phyloP scores from a whole-genome alignment of 2,113 vertebrate species.

The Lepus timidus region DNA sequence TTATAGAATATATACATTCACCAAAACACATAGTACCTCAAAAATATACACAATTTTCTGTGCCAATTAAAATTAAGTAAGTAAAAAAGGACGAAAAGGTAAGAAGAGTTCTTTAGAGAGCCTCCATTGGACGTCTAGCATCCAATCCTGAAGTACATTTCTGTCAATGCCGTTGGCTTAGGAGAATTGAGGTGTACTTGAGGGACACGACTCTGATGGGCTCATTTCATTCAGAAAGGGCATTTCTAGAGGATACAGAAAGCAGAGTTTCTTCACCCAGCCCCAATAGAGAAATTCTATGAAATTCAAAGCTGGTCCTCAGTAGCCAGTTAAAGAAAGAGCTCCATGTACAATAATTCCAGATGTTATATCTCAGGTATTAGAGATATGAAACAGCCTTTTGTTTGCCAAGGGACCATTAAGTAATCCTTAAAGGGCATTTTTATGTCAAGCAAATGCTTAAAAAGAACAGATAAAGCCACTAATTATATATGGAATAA shows the following conservation, averaged over 20 bases:
- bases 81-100: too few relatives aligned
- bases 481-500: constrained; percentile 63
- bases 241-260: constrained; percentile 38
- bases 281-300: constrained; percentile 36
- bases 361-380: constrained; percentile 54
- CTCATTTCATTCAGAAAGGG: constrained; percentile 48
- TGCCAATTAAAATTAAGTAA: too few relatives aligned
- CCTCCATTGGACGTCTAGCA: background rate
- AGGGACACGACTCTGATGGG: background rate
- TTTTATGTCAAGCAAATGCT: constrained; percentile 70
- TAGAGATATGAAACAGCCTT: constrained; percentile 41
- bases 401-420: constrained; percentile 55
- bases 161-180: background rate
- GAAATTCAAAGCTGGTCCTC: constrained; percentile 47
- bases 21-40: too few relatives aligned
- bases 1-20: too few relatives aligned
- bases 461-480: constrained; percentile 65
- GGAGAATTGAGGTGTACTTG: background rate
- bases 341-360: constrained; percentile 26
- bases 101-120: too few relatives aligned
- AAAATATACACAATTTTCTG: too few relatives aligned
- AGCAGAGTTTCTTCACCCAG: background rate
- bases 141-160: background rate
- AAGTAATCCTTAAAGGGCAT: constrained; percentile 69
- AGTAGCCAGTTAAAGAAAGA: constrained; percentile 49